Conservation (phyloP, 2,888 invertebrate species). For the Drosophila testacea region DNA sequence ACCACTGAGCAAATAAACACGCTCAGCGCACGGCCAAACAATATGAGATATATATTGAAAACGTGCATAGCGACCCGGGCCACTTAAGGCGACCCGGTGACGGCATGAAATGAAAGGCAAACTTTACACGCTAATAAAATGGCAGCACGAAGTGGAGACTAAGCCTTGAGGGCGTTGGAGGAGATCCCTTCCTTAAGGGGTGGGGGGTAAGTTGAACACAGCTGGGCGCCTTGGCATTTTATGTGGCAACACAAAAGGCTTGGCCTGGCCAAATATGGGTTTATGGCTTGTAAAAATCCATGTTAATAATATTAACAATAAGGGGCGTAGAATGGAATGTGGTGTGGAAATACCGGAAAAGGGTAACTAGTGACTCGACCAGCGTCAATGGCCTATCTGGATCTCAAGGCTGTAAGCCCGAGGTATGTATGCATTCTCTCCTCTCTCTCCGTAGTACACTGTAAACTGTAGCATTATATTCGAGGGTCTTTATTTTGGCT, state of each 20-base stretch:
- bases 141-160: conserved; percentile 27
- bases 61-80: conserved; percentile 65
- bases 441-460: background rate
- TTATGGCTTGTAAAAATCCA: conserved; percentile 80
- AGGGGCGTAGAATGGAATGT: conserved; percentile 29
- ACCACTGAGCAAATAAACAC: conserved; percentile 75
- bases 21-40: conserved; percentile 73
- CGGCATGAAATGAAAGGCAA: conserved; percentile 68
- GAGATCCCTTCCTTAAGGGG: background rate
- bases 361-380: conserved; percentile 62
- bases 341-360: conserved; percentile 48
- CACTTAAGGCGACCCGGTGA: conserved; percentile 70
- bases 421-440: conserved; percentile 13
- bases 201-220: conserved; percentile 39
- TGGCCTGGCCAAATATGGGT: conserved; percentile 74
- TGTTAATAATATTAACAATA: conserved; percentile 78
- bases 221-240: conserved; percentile 64
- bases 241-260: conserved; percentile 73
- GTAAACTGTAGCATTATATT: conserved; percentile 40
- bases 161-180: background rate
- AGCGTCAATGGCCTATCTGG: conserved; percentile 46
- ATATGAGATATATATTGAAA: conserved; percentile 79
- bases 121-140: conserved; percentile 77
- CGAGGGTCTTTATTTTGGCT: conserved; percentile 9
- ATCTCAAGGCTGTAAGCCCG: conserved; percentile 52